Conservation (phyloP, 2,113 vertebrate species). For the Arizona elegans region DNA sequence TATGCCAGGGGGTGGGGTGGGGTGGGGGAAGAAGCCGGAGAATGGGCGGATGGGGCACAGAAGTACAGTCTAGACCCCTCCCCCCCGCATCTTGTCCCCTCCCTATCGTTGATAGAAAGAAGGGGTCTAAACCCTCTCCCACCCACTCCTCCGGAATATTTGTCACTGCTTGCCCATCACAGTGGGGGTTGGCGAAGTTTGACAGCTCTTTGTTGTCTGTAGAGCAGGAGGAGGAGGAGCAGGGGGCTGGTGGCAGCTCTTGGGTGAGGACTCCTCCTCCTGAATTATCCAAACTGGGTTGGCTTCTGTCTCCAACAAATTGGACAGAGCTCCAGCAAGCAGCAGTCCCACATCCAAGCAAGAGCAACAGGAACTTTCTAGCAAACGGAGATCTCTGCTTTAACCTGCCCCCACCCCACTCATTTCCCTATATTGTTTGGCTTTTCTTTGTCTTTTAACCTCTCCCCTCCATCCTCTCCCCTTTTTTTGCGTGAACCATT, state of each 20-base stretch:
- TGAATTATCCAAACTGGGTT: slow-evolving; percentile 98
- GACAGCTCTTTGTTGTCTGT: slow-evolving; percentile 99
- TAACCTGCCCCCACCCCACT: neutral
- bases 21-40: neutral
- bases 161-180: slow-evolving; percentile 78
- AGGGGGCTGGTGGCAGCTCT: slow-evolving; percentile 77
- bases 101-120: neutral
- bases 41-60: neutral
- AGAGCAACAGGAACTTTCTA: slow-evolving; percentile 83
- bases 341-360: slow-evolving; percentile 94
- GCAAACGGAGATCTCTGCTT: slow-evolving; percentile 75
- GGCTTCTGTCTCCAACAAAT: slow-evolving; percentile 96
- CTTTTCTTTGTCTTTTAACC: neutral
- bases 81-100: neutral
- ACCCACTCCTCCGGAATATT: slow-evolving; percentile 61
- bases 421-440: neutral
- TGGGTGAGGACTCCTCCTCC: slow-evolving; percentile 94
- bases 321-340: slow-evolving; percentile 86
- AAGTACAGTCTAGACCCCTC: neutral
- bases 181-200: slow-evolving; percentile 81
- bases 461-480: neutral
- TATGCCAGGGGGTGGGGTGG: neutral
- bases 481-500: neutral
- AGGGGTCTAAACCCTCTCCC: neutral
- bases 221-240: slow-evolving; percentile 53